Evolutionary conservation across 2,113 vertebrate species (phyloP).

Genomic region (human): DNA sequence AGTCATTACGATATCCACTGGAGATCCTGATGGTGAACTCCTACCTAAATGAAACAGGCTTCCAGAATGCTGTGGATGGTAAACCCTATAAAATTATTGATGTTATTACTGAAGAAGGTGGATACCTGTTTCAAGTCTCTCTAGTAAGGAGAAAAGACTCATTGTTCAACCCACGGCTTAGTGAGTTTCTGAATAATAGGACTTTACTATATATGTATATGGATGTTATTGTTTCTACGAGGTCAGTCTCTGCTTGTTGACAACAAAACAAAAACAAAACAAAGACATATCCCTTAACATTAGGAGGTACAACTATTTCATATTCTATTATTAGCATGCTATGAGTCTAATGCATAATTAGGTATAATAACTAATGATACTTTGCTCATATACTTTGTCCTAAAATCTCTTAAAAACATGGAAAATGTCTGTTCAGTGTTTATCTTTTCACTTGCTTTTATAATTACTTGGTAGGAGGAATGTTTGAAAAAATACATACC

Average conservation of each 20-base stretch:
- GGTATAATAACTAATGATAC: background rate
- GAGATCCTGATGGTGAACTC: background rate
- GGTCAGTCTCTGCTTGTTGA: background rate
- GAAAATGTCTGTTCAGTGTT: background rate
- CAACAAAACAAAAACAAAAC: constrained; percentile 38
- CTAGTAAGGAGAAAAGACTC: background rate
- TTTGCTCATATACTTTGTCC: background rate
- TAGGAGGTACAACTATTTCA: background rate
- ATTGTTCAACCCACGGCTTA: background rate
- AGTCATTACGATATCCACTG: constrained; percentile 42
- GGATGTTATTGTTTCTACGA: background rate
- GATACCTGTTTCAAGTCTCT: background rate
- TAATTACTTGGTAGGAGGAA: background rate
- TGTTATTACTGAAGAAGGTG: background rate
- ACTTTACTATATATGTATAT: background rate
- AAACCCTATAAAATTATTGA: background rate
- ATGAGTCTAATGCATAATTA: background rate
- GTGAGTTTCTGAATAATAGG: background rate
- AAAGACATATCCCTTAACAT: background rate
- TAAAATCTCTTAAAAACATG: constrained; percentile 21
- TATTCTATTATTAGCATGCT: background rate
- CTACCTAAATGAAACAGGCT: background rate
- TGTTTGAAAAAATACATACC: constrained; percentile 35
- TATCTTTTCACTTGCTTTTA: constrained; percentile 19
- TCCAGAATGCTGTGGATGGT: background rate